Conservation (phyloP, 2,113 vertebrate species). For the Pampusana beccarii region DNA sequence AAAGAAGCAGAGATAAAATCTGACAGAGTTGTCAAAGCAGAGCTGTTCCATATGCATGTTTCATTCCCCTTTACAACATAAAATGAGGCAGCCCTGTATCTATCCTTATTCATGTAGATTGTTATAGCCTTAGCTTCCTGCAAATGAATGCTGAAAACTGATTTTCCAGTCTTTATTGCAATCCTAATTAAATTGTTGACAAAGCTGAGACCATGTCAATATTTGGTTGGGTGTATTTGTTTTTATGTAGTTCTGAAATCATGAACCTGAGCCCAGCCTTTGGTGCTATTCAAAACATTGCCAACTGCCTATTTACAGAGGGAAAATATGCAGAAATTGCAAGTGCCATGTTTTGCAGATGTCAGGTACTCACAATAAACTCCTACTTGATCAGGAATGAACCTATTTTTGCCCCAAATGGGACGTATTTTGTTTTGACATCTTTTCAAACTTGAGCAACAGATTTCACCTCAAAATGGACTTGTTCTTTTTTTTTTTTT, state of each 20-base stretch:
- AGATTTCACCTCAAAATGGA: background rate
- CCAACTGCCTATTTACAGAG: background rate
- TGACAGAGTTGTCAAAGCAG: conserved; percentile 16
- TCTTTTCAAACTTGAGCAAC: background rate
- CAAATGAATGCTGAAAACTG: background rate
- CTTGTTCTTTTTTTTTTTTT: background rate
- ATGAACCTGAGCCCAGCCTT: background rate
- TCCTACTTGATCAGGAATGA: background rate
- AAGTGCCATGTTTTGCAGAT: background rate
- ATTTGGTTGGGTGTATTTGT: background rate
- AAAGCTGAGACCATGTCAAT: conserved; percentile 7
- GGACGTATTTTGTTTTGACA: background rate
- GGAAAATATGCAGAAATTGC: background rate
- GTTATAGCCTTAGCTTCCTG: background rate
- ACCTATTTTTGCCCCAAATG: background rate
- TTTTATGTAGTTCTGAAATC: conserved; percentile 14
- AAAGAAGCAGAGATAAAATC: conserved; percentile 25
- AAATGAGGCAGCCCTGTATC: background rate
- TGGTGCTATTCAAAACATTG: background rate
- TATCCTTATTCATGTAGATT: background rate
- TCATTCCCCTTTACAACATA: background rate
- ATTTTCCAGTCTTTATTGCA: background rate
- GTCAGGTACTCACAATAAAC: background rate
- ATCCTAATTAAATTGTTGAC: conserved; percentile 12
- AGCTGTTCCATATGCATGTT: background rate